Evolutionary conservation across 2,888 invertebrate genomes (phyloP).

Genomic region (Deroplatys truncata): DNA sequence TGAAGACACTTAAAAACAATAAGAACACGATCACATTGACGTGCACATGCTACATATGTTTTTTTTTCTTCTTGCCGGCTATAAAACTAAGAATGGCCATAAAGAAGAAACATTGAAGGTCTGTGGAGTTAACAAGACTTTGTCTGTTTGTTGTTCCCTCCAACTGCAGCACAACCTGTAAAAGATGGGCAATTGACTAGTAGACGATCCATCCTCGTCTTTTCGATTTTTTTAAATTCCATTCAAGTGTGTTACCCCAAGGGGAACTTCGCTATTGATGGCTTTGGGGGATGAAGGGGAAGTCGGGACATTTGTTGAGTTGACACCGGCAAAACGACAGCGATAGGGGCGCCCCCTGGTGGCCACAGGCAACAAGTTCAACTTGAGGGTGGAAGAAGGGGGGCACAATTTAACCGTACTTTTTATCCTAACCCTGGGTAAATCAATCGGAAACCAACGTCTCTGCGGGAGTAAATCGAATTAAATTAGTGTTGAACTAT

Average conservation of each 20-base stretch:
- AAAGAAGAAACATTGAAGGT: too few relatives aligned
- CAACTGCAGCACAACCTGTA: neutral
- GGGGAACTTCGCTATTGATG: constrained; percentile 16
- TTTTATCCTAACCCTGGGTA: constrained; percentile 11
- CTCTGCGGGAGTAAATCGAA: constrained; percentile 40
- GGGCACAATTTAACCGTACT: constrained; percentile 5
- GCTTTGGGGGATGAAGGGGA: constrained; percentile 13
- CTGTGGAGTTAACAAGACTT: too few relatives aligned
- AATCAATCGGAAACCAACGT: neutral
- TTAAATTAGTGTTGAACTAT: constrained; percentile 45
- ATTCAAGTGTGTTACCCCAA: constrained; percentile 18
- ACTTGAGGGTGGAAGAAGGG: constrained; percentile 12
- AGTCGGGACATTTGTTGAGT: constrained; percentile 17
- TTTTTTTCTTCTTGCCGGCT: too few relatives aligned
- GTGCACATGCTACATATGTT: too few relatives aligned
- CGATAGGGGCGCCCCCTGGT: constrained; percentile 18
- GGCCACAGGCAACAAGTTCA: constrained; percentile 27
- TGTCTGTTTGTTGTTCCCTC: neutral
- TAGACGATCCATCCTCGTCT: neutral
- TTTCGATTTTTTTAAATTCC: constrained; percentile 26
- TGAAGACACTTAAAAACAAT: too few relatives aligned
- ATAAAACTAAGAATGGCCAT: too few relatives aligned
- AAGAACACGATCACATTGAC: too few relatives aligned
- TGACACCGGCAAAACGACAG: constrained; percentile 25
- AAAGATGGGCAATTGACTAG: neutral